Evolutionary conservation across 2,888 invertebrate genomes (phyloP).

Genomic region (Ischnus inquisitorius): DNA sequence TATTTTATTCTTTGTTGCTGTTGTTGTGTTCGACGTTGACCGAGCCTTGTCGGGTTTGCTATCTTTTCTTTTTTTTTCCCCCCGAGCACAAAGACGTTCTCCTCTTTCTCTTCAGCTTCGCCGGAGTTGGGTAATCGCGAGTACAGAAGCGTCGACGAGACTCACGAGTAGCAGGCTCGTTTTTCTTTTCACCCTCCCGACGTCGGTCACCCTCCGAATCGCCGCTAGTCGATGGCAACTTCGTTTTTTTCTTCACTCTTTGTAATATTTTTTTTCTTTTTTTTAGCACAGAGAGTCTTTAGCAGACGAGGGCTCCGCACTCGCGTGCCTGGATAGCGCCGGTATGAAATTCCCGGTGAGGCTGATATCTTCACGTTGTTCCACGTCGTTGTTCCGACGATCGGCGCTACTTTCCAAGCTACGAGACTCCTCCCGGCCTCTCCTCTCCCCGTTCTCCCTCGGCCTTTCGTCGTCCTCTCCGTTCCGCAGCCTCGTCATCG

Average conservation of each 20-base stretch:
- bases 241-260: constrained; percentile 3
- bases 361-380: constrained; percentile 31
- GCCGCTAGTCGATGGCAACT: constrained; percentile 37
- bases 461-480: not conserved
- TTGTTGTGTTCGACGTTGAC: constrained; percentile 53
- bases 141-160: constrained; percentile 39
- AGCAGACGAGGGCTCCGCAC: constrained; percentile 52
- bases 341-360: constrained; percentile 25
- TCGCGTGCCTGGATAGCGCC: constrained; percentile 31
- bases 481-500: constrained; percentile 20
- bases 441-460: not conserved
- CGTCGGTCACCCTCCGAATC: constrained; percentile 19
- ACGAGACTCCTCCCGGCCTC: constrained; percentile 36
- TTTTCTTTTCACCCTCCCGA: constrained; percentile 15
- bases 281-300: constrained; percentile 59
- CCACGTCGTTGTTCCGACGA: constrained; percentile 40
- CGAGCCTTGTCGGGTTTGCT: constrained; percentile 61
- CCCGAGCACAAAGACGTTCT: constrained; percentile 48
- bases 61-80: too few relatives aligned
- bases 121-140: constrained; percentile 32
- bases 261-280: not conserved
- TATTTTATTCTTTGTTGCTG: constrained; percentile 22
- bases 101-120: constrained; percentile 14
- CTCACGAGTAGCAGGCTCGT: constrained; percentile 23
- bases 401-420: constrained; percentile 14